Conservation (phyloP, 2,888 invertebrate species). For the Xylota segnis region DNA sequence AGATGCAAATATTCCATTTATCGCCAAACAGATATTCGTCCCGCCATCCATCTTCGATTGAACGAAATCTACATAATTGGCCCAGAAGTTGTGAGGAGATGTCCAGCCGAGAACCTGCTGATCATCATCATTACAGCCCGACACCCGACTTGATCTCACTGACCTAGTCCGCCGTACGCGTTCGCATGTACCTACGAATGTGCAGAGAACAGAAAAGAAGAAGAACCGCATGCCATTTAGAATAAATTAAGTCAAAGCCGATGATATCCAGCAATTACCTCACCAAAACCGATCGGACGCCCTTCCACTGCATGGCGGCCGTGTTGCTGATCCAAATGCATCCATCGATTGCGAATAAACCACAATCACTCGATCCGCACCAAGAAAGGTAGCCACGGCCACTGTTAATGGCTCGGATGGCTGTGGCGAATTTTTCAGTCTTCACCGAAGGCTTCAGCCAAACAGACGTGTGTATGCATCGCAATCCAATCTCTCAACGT, state of each 20-base stretch:
- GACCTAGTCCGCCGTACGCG: constrained; percentile 72
- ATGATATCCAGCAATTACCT: constrained; percentile 58
- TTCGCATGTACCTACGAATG: no score
- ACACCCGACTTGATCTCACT: constrained; percentile 63
- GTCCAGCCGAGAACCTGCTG: not conserved
- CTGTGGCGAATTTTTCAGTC: constrained; percentile 65
- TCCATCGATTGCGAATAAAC: constrained; percentile 43
- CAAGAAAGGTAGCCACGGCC: constrained; percentile 18
- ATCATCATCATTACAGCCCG: constrained; percentile 19
- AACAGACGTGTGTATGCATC: constrained; percentile 52
- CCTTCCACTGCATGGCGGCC: constrained; percentile 6
- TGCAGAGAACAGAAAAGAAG: constrained; percentile 25
- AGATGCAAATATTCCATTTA: constrained; percentile 3
- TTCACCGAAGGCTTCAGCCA: constrained; percentile 72
- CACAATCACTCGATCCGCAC: constrained; percentile 27
- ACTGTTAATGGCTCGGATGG: constrained; percentile 46
- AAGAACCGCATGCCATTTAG: constrained; percentile 37
- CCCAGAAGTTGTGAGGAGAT: not conserved
- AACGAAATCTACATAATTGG: constrained; percentile 3
- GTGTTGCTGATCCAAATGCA: constrained; percentile 24
- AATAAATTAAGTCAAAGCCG: constrained; percentile 25
- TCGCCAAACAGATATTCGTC: not conserved
- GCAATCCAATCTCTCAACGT: constrained; percentile 16
- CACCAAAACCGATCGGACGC: constrained; percentile 8
- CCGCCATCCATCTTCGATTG: not conserved